Conservation (phyloP, 92 coral and sea anemone species). For the Zoanthus sansibaricus region DNA sequence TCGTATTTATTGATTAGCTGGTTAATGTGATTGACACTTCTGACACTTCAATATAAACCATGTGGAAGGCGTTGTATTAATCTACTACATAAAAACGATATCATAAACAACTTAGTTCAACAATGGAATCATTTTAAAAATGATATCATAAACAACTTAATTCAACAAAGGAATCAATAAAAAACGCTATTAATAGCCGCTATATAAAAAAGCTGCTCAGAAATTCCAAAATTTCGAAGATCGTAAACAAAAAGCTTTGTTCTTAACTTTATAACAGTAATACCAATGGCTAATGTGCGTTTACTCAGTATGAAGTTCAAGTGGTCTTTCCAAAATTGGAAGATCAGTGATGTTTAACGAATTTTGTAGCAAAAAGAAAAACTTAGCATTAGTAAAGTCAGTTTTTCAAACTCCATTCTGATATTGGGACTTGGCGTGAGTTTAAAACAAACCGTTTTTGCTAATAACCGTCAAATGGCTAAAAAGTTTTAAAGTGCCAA, state of each 20-base stretch:
- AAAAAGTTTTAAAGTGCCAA: too few relatives aligned
- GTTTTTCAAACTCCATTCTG: background rate
- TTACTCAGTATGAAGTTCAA: background rate
- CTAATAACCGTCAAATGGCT: background rate
- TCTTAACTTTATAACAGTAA: background rate
- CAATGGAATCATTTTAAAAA: background rate
- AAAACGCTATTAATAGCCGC: too few relatives aligned
- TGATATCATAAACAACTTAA: slow-evolving; percentile 7
- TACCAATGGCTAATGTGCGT: background rate
- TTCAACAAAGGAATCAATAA: background rate
- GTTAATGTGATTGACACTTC: background rate
- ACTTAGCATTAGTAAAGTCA: background rate
- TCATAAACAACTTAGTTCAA: slow-evolving; percentile 1
- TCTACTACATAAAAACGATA: background rate
- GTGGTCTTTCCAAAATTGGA: background rate
- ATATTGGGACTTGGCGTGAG: background rate
- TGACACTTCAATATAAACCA: background rate
- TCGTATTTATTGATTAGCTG: background rate
- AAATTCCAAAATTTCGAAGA: background rate
- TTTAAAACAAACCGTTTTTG: background rate
- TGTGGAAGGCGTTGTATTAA: background rate
- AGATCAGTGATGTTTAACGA: background rate
- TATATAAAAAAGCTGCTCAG: background rate
- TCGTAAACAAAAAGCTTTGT: background rate
- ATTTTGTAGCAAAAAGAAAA: slow-evolving; percentile 27